These are phyloP conservation scores for Acleris cristana DNA, from an alignment of 2,888 invertebrate species.

Conservation along the genomic window DNA sequence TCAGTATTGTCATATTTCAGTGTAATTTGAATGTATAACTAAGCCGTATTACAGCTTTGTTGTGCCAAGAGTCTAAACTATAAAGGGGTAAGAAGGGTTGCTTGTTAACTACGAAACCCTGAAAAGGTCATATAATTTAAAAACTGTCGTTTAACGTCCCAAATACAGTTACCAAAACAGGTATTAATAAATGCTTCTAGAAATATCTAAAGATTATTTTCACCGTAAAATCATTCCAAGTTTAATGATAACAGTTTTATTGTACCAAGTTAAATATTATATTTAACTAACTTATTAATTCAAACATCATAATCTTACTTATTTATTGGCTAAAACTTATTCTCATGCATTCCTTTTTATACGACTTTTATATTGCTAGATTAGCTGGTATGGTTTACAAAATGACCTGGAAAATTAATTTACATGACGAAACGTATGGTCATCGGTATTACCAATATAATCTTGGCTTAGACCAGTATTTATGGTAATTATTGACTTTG, in stretches of 20 bases:
- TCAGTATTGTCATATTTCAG: too few species aligned
- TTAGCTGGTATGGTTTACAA: constrained; percentile 19
- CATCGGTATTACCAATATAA: constrained; percentile 20
- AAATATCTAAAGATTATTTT: neutral
- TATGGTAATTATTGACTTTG: constrained; percentile 33
- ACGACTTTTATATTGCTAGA: constrained; percentile 24
- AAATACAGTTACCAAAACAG: too few species aligned
- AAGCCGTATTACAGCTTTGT: too few species aligned
- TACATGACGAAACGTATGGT: constrained; percentile 24
- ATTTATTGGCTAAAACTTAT: constrained; percentile 32
- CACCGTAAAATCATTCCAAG: neutral
- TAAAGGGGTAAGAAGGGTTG: too few species aligned
- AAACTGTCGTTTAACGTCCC: too few species aligned
- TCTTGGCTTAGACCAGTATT: constrained; percentile 31
- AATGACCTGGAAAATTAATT: constrained; percentile 22
- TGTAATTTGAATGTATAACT: too few species aligned
- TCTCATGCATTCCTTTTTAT: constrained; percentile 23
- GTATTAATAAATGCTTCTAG: too few species aligned
- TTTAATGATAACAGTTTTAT: neutral
- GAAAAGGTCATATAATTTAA: too few species aligned
- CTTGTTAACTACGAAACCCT: too few species aligned
- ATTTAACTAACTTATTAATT: constrained; percentile 8
- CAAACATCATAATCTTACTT: constrained; percentile 12
- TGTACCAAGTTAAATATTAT: neutral
- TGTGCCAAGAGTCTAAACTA: too few species aligned